These are phyloP conservation scores for Panthera leo DNA, from an alignment of 2,113 vertebrate species.

Conservation along the genomic window DNA sequence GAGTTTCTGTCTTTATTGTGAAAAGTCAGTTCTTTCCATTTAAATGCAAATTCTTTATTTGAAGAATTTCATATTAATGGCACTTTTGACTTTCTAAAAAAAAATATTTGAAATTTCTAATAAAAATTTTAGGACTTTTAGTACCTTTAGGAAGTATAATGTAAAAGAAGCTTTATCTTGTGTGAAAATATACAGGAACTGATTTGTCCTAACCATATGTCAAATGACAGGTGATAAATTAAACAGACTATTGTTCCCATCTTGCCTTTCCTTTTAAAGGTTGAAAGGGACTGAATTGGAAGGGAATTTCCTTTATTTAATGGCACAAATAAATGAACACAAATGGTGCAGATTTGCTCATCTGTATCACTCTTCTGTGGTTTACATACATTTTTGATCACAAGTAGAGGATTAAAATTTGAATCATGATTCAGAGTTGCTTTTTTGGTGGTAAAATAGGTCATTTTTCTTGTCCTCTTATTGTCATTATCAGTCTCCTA, in stretches of 20 bases:
- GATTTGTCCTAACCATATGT: constrained; percentile 24
- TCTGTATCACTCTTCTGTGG: background rate
- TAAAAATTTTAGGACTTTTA: background rate
- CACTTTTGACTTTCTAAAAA: background rate
- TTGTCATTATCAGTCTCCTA: background rate
- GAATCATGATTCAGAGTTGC: background rate
- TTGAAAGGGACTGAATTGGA: constrained; percentile 29
- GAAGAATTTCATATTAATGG: background rate
- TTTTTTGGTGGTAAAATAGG: constrained; percentile 14
- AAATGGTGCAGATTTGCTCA: background rate
- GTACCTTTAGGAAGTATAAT: background rate
- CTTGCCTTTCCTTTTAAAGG: constrained; percentile 31
- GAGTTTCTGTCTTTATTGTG: background rate
- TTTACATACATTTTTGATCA: constrained; percentile 42
- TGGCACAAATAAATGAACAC: background rate
- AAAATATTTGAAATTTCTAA: background rate
- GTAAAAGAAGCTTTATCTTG: background rate
- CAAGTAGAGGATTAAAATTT: constrained; percentile 41
- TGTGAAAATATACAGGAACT: background rate
- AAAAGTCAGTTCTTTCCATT: constrained; percentile 9
- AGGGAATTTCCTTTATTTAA: constrained; percentile 51
- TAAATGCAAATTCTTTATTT: constrained; percentile 20
- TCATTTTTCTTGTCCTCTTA: background rate
- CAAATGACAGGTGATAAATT: constrained; percentile 47
- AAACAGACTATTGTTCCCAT: constrained; percentile 22